Evolutionary conservation across 2,888 invertebrate genomes (phyloP).

Genomic region (Lochmaea capreae): DNA sequence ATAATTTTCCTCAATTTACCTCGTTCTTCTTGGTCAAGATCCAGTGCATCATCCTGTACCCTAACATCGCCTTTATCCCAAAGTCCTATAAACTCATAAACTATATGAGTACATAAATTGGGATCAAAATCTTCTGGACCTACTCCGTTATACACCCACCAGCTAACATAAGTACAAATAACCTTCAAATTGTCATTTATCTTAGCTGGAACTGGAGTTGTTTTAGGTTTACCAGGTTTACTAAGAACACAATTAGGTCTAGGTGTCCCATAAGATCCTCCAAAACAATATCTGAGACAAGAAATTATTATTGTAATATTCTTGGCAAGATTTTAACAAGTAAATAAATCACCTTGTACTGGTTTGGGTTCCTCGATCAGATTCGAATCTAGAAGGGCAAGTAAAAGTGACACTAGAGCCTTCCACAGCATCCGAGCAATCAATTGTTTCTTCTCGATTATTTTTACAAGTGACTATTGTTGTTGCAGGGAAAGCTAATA

Average conservation of each 20-base stretch:
- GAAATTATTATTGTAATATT: background rate
- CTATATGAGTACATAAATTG: conserved; percentile 50
- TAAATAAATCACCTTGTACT: conserved; percentile 18
- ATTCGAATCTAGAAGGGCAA: conserved; percentile 29
- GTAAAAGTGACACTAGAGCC: conserved; percentile 28
- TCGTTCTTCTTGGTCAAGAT: conserved; percentile 41
- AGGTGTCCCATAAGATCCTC: conserved; percentile 26
- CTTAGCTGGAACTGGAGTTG: conserved; percentile 18
- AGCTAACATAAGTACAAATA: conserved; percentile 54
- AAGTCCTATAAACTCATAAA: conserved; percentile 51
- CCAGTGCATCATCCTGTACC: conserved; percentile 46
- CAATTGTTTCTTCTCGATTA: conserved; percentile 21
- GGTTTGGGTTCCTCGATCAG: conserved; percentile 23
- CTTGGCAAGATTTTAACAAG: background rate
- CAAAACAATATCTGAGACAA: conserved; percentile 21
- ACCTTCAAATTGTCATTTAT: conserved; percentile 42
- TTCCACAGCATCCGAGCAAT: conserved; percentile 32
- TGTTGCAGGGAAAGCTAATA: conserved; percentile 24
- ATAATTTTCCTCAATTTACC: conserved; percentile 26
- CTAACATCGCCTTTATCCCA: conserved; percentile 50
- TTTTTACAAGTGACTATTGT: conserved; percentile 29
- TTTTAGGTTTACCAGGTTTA: conserved; percentile 4
- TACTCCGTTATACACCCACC: conserved; percentile 46
- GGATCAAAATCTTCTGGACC: conserved; percentile 50
- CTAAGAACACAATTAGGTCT: conserved; percentile 25